phyloP scores from a whole-genome alignment of 2,888 invertebrate species.

The Athalia cordata region DNA sequence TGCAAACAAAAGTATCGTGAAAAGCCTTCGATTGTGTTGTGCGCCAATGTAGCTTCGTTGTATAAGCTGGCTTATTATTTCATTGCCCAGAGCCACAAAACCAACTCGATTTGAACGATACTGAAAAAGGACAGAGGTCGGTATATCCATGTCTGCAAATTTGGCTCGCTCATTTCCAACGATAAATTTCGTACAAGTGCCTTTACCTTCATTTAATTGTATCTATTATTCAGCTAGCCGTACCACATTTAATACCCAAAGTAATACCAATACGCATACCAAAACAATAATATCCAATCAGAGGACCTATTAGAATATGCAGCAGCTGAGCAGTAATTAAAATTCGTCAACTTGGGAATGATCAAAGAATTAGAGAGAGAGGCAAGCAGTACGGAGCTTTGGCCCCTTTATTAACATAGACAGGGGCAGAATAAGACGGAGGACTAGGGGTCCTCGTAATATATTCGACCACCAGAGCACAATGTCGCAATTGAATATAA shows the following conservation, averaged over 20 bases:
- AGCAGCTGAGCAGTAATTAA: not conserved
- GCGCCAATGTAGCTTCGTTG: conserved; percentile 36
- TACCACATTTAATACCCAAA: not conserved
- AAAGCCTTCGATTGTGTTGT: conserved; percentile 15
- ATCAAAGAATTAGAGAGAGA: not conserved
- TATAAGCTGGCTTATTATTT: conserved; percentile 33
- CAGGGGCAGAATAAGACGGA: not conserved
- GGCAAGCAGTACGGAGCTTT: not conserved
- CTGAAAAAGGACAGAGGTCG: too few relatives aligned
- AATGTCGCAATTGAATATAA: conserved; percentile 70
- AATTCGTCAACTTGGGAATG: not conserved
- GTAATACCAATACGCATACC: conserved; percentile 19
- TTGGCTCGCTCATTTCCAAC: conserved; percentile 18
- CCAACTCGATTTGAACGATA: too few relatives aligned
- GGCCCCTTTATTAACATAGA: not conserved
- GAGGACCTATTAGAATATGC: not conserved
- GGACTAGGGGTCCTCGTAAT: not conserved
- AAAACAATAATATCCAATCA: conserved; percentile 15
- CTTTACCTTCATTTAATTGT: conserved; percentile 16
- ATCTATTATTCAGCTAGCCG: not conserved
- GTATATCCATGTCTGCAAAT: too few relatives aligned
- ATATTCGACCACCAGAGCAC: not conserved
- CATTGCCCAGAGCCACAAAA: not conserved
- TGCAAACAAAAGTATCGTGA: too few relatives aligned
- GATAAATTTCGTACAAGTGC: conserved; percentile 36